These are phyloP conservation scores for Chaetogeoica ovagalla DNA, from an alignment of 2,888 invertebrate species.

Conservation along the genomic window DNA sequence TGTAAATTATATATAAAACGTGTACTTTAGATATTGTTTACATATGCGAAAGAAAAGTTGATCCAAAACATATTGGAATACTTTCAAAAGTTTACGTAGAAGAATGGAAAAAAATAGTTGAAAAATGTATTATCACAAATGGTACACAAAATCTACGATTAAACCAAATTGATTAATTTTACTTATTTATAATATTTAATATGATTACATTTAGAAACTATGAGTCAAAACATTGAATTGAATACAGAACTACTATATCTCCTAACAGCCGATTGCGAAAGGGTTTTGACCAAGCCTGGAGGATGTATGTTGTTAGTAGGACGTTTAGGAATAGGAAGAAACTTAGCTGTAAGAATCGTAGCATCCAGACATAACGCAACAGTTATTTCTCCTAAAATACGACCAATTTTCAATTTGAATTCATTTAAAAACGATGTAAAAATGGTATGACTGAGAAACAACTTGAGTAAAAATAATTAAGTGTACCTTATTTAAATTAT, in stretches of 20 bases:
- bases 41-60: constrained; percentile 32
- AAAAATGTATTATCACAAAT: constrained; percentile 36
- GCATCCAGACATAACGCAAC: constrained; percentile 74
- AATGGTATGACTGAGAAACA: constrained; percentile 63
- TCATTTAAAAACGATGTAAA: constrained; percentile 80
- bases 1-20: background rate
- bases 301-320: constrained; percentile 75
- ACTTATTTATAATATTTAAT: background rate
- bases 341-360: constrained; percentile 75
- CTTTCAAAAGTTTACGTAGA: constrained; percentile 20
- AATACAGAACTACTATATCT: constrained; percentile 65
- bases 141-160: constrained; percentile 14
- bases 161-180: background rate
- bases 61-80: constrained; percentile 18
- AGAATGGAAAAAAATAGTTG: constrained; percentile 42
- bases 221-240: constrained; percentile 58
- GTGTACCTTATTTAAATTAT: constrained; percentile 33
- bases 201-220: constrained; percentile 43
- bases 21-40: constrained; percentile 38
- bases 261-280: constrained; percentile 68
- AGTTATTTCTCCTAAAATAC: constrained; percentile 63
- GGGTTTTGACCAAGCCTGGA: constrained; percentile 66
- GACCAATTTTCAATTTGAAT: constrained; percentile 64
- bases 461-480: background rate
- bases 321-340: constrained; percentile 77